Evolutionary conservation across 1,140 invertebrate species (phyloP), one percentile per base, ranked within the genome.

Genomic region (Physella acuta): DNA sequence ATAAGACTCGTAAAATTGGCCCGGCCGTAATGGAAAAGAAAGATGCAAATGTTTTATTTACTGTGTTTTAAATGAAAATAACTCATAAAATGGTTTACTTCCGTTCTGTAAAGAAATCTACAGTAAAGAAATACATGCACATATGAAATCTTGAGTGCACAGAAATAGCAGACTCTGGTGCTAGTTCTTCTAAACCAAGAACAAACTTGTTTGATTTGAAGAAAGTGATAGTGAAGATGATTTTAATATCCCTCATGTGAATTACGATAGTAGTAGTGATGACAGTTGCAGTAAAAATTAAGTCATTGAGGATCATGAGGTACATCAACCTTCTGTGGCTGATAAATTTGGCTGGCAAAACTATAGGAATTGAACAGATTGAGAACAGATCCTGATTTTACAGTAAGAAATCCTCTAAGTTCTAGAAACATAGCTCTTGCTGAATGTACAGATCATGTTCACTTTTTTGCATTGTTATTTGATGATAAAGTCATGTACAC

Each of bases 391-490:
- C 53, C 26, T 8, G 8, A 8, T 5, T 64, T 64, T 51, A 51
- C 24, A n/a, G n/a, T 28, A 3, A 49, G 62, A 30, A 49, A 51
- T 51, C 24, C 37, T 0, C 26, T 26, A 2, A 64, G 3, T 49
- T 24, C 62, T 8, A n/a, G 26, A 37, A 26, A 33, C n/a, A n/a
- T n/a, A n/a, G n/a, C n/a, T n/a, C n/a, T n/a, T n/a, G n/a, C n/a
- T n/a, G n/a, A n/a, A n/a, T 36, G 30, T 39, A n/a, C 5, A 8
- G 33, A 52, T 14, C 62, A 36, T 1, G 51, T 64, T 28, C 37
- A 64, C 14, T 64, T 39, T 64, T 64, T 64, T 51, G 2, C 5
- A 30, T 5, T 64, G 20, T 64, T 52, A 49, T 51, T 51, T 14
- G 44, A 2, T 3, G 37, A 44, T 4, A 14, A 49, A 0, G 30